Evolutionary conservation across 2,888 invertebrate genomes (phyloP).

Genomic region (Caprella mutica): DNA sequence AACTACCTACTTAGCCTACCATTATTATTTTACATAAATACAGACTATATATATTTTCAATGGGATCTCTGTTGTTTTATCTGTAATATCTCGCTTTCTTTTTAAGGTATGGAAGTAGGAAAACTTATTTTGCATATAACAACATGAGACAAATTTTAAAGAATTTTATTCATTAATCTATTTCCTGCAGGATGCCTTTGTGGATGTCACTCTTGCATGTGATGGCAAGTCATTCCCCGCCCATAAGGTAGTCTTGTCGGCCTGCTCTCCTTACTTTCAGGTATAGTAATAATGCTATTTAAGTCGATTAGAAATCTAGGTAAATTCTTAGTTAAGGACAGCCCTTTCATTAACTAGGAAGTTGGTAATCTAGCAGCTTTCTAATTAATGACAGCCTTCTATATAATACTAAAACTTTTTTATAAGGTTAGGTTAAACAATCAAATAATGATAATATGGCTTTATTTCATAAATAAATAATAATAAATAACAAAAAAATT

Average conservation of each 20-base stretch:
- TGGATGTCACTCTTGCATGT: slow-evolving; percentile 86
- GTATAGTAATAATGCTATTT: slow-evolving; percentile 2
- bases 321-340: not conserved
- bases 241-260: slow-evolving; percentile 87
- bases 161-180: slow-evolving; percentile 40
- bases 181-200: slow-evolving; percentile 77
- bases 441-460: no score
- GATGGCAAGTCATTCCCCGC: slow-evolving; percentile 84
- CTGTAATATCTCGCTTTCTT: no score
- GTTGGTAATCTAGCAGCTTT: not conserved
- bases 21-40: not conserved
- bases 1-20: not conserved
- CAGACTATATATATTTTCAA: no score
- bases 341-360: not conserved
- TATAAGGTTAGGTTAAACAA: no score
- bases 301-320: not conserved
- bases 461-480: not conserved
- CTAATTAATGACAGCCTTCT: no score
- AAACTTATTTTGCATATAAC: not conserved
- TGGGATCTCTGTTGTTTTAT: no score
- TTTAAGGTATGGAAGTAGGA: no score
- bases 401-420: no score
- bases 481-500: not conserved
- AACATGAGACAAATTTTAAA: not conserved
- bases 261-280: slow-evolving; percentile 48